Base-by-base conservation (phyloP, 2,888 invertebrate genomes). In the Dynastes hyllus region DNA sequence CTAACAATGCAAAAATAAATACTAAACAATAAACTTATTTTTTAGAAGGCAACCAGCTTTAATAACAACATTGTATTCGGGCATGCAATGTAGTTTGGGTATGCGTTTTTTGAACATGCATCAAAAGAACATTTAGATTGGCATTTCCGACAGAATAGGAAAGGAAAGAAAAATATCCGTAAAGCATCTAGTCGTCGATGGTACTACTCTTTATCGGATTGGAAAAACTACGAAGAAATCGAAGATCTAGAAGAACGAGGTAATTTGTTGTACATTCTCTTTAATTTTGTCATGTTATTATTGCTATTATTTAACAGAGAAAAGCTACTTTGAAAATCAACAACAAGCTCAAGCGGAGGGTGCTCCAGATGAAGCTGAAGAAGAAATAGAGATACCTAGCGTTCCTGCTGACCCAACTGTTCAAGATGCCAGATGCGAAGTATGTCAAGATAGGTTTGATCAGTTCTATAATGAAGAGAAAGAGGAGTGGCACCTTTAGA, bases 101-200 rank as follows among this genome's bases (percentile, higher is more conserved):
- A 93, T 97, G 80, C 92, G 98, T 66, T 98, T n/a, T n/a, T n/a
- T n/a, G n/a, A n/a, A n/a, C n/a, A n/a, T n/a, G n/a, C n/a, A n/a
- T n/a, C n/a, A n/a, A n/a, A n/a, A n/a, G n/a, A n/a, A 87, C 99
- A 99, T 90, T 92, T 99, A 80, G 99, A 99, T 90, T 99, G 99
- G 98, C 99, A 99, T 90, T 99, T 99, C 90, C 91, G 97, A 0
- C 96, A 97, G 89, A 99, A 99, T 90, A 91, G 97, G 1, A 92
- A 95, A 77, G 97, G 97, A 84, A 93, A 97, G 82, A 96, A 96
- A 86, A 95, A 95, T 0, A 94, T 95, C 0, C 91, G 96, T 11
- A 94, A 96, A 75, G 95, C 96, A 0, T 95, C 95, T 85, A 94
- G 94, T 40, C 91, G 98, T 2, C 93, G 94, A 85, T 98, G 98